phyloP scores from a whole-genome alignment of 2,113 vertebrate species.

The Isurus oxyrinchus region DNA sequence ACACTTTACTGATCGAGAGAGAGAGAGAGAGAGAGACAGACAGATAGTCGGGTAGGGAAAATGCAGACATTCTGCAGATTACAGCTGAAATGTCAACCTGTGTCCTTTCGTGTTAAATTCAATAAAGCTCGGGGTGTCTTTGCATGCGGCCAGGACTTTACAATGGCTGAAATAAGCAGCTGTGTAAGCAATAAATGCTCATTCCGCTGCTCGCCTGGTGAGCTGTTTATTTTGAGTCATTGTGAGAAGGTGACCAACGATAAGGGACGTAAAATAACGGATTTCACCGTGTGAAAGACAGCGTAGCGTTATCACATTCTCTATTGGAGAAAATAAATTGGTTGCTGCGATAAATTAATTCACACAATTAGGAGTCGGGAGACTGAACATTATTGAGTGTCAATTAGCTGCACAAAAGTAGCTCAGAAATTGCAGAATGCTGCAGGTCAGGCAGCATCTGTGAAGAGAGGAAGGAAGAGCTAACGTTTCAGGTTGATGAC shows the following conservation, averaged over 20 bases:
- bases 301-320: background rate
- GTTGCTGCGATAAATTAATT: background rate
- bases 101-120: background rate
- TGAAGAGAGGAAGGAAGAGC: background rate
- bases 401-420: background rate
- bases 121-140: background rate
- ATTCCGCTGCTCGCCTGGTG: background rate
- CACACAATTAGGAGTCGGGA: background rate
- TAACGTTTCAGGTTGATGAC: background rate
- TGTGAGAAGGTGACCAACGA: background rate
- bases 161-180: background rate
- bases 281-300: background rate
- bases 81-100: background rate
- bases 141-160: background rate
- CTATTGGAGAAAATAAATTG: background rate
- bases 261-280: background rate
- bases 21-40: too few species aligned
- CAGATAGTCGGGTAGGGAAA: background rate
- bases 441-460: background rate
- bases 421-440: background rate
- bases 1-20: background rate
- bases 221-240: background rate
- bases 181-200: background rate
- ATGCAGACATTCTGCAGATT: slow-evolving; percentile 3
- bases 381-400: background rate